A percentile compares a stretch with the other conserved stretches of the same genome.
phyloP scores from a whole-genome alignment of 2,797 vertebrate species.

The Tympanoctomys barrerae region DNA sequence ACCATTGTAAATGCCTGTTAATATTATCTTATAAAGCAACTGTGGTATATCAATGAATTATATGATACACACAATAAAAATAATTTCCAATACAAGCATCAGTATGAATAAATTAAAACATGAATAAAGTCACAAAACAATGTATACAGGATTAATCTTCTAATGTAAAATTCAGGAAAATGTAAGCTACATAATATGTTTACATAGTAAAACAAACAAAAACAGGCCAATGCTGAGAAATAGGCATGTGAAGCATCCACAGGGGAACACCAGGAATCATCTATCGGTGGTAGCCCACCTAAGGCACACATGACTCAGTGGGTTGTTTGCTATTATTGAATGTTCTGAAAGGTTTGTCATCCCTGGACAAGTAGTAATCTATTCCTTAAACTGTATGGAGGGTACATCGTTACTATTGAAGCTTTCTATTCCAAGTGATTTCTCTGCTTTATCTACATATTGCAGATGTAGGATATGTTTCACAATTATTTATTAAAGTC shows the following conservation, averaged over 20 bases:
- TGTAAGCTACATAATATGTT: not conserved
- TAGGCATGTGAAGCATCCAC: not conserved
- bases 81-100: not conserved
- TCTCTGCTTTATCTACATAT: not conserved
- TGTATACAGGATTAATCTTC: not conserved
- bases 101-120: not conserved
- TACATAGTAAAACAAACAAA: not conserved
- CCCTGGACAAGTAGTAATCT: not conserved
- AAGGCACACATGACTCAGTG: fast-evolving
- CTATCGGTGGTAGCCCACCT: not conserved
- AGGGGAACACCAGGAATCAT: not conserved
- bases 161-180: not conserved
- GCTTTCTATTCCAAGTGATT: not conserved
- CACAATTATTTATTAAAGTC: not conserved
- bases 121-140: constrained; percentile 16
- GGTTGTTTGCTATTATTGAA: not conserved
- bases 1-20: constrained; percentile 18
- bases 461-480: not conserved
- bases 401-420: not conserved
- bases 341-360: not conserved
- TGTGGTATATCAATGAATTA: not conserved
- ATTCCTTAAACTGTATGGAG: not conserved
- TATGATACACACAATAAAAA: not conserved
- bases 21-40: not conserved
- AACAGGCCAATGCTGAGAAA: not conserved